A percentile compares a stretch with the other conserved stretches of the same genome.
These are phyloP conservation scores for Oncorhynchus clarkii DNA, from an alignment of 2,113 vertebrate species.

Conservation along the genomic window DNA sequence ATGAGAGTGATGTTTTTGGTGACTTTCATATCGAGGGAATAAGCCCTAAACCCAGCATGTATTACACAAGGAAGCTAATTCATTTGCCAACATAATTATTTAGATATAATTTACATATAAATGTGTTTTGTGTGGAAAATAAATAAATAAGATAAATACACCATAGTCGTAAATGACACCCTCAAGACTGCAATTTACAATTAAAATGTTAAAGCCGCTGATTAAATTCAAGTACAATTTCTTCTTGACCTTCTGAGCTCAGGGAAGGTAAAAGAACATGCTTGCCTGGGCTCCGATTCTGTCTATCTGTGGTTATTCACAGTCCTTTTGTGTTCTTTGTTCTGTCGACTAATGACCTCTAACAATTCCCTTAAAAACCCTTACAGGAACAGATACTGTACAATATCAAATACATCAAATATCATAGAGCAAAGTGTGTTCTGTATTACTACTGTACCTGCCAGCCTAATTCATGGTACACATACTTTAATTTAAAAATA, in stretches of 20 bases:
- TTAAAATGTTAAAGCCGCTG: slow-evolving; percentile 86
- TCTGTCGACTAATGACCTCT: too few species aligned
- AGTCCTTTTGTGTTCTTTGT: background rate
- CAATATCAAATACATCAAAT: too few species aligned
- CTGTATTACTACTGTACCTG: too few species aligned
- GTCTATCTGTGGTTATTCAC: background rate
- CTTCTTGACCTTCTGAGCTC: slow-evolving; percentile 72
- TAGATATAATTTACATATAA: slow-evolving; percentile 91
- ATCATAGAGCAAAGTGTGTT: too few species aligned
- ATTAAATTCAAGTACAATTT: slow-evolving; percentile 77
- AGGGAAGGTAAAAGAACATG: background rate
- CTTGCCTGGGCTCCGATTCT: background rate
- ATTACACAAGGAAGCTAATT: slow-evolving; percentile 63
- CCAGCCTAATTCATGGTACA: too few species aligned
- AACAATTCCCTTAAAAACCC: too few species aligned
- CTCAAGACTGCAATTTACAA: slow-evolving; percentile 84
- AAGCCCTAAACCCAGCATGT: slow-evolving; percentile 60
- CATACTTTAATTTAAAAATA: too few species aligned
- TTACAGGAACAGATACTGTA: too few species aligned
- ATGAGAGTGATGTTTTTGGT: slow-evolving; percentile 42
- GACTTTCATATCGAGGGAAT: slow-evolving; percentile 48
- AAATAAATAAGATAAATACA: slow-evolving; percentile 62
- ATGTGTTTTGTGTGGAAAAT: slow-evolving; percentile 72
- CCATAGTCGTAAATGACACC: slow-evolving; percentile 77
- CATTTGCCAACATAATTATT: slow-evolving; percentile 80